phyloP scores from a whole-genome alignment of 2,888 invertebrate genomes.

The Hemithea aestivaria region DNA sequence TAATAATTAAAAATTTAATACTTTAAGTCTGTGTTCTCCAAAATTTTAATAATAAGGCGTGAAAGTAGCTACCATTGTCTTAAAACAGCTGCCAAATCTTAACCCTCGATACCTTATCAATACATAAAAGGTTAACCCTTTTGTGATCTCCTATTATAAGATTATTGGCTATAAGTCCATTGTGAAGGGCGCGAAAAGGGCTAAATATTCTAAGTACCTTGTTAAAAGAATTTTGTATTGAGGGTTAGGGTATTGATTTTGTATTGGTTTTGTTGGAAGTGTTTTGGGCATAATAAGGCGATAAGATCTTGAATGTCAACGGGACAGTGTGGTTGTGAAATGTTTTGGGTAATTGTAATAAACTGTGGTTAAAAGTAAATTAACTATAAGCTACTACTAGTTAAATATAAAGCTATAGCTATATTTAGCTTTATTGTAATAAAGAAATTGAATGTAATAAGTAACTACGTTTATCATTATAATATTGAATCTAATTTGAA shows the following conservation, averaged over 20 bases:
- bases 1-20: too few relatives aligned
- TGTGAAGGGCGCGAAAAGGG: constrained; percentile 61
- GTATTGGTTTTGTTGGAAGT: constrained; percentile 8
- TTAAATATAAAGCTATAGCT: too few relatives aligned
- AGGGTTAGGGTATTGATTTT: constrained; percentile 3
- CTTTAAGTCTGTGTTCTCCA: too few relatives aligned
- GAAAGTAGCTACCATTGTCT: constrained; percentile 7
- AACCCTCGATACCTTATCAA: constrained; percentile 48
- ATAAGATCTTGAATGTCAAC: constrained; percentile 8
- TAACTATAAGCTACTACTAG: too few relatives aligned
- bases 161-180: constrained; percentile 75
- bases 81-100: constrained; percentile 34
- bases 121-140: constrained; percentile 40
- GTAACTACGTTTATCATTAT: too few relatives aligned
- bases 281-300: constrained; percentile 6
- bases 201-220: constrained; percentile 56
- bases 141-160: constrained; percentile 58
- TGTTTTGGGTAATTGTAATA: too few relatives aligned
- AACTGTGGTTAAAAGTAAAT: too few relatives aligned
- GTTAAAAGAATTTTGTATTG: constrained; percentile 26
- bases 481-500: too few relatives aligned
- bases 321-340: background rate
- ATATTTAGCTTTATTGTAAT: too few relatives aligned
- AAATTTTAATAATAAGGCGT: constrained; percentile 1
- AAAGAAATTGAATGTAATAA: too few relatives aligned